These are phyloP conservation scores for Mustela nigripes DNA, from an alignment of 2,113 vertebrate genomes.

Conservation along the genomic window DNA sequence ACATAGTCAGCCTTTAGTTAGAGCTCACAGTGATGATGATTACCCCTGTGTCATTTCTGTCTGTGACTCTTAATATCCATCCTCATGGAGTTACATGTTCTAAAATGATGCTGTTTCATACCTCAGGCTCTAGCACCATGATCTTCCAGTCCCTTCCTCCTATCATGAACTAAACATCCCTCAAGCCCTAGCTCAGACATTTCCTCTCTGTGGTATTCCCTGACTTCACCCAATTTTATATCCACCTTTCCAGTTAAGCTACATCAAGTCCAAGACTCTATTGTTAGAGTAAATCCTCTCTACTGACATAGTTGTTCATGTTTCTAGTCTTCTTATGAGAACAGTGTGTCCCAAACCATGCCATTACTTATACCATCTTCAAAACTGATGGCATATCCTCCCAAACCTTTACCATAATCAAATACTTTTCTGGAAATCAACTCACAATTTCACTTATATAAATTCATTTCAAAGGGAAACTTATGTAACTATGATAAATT, in stretches of 20 bases:
- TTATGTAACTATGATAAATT: background rate
- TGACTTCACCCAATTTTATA: background rate
- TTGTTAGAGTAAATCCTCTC: background rate
- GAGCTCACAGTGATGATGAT: background rate
- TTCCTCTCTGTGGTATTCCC: background rate
- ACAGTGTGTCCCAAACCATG: background rate
- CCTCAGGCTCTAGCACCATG: background rate
- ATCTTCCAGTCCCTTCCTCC: background rate
- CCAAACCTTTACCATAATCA: background rate
- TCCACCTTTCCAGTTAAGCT: background rate
- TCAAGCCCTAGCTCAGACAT: background rate
- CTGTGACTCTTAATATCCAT: background rate
- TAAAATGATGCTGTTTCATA: background rate
- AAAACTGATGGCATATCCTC: background rate
- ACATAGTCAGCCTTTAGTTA: background rate
- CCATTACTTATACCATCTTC: background rate
- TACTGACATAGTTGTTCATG: background rate
- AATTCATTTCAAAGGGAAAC: background rate
- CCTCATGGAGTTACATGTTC: background rate
- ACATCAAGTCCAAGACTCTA: background rate
- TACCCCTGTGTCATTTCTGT: background rate
- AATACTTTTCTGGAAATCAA: background rate
- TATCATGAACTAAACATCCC: background rate
- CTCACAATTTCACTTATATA: background rate
- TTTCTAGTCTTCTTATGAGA: background rate